Evolutionary conservation across 1,140 invertebrate genomes (phyloP), one percentile per base, ranked within the genome.

Genomic region (Calliopsis andreniformis): DNA sequence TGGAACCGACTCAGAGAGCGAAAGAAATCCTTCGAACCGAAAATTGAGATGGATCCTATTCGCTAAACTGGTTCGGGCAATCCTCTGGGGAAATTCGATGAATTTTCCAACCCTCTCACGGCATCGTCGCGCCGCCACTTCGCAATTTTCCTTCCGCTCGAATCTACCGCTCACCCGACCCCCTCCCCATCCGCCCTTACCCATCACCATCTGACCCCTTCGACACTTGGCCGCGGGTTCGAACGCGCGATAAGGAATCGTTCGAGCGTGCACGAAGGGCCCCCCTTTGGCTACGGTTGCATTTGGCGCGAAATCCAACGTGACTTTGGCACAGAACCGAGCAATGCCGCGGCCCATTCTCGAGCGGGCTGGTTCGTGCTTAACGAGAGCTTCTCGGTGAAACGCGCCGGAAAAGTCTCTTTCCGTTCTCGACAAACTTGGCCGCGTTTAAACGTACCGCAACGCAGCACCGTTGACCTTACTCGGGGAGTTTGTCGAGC

Each of bases 221-320:
- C 35, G 35, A 10, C 4, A 10, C 23, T 43, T 73, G n/a, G 35
- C 8, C 39, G 25, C 2, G 51, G 16, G 30, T 58, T 28, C 30
- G 42, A 58, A 58, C 14, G 12, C 25, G 3, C 53, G 72, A 76
- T 59, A 76, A 75, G 63, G 63, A 47, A 68, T 58, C 63, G 23
- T 35, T 58, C 20, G 51, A 58, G 64, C 76, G 49, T 61, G 59
- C 32, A 58, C 51, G 42, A 12, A n/a, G n/a, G n/a, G n/a, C n/a
- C 64, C 47, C 28, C 72, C 35, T 39, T 77, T 49, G 70, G 63
- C 64, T 32, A 45, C 47, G 35, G 10, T 10, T 10, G 45, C 43
- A 58, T 83, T 83, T 76, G 71, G 66, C 77, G 82, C 82, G 80
- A 83, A 83, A 83, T 79, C 70, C 80, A 63, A 83, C 70, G 64